phyloP scores from a whole-genome alignment of 2,888 invertebrate genomes.

The Pachymerium ferrugineum region DNA sequence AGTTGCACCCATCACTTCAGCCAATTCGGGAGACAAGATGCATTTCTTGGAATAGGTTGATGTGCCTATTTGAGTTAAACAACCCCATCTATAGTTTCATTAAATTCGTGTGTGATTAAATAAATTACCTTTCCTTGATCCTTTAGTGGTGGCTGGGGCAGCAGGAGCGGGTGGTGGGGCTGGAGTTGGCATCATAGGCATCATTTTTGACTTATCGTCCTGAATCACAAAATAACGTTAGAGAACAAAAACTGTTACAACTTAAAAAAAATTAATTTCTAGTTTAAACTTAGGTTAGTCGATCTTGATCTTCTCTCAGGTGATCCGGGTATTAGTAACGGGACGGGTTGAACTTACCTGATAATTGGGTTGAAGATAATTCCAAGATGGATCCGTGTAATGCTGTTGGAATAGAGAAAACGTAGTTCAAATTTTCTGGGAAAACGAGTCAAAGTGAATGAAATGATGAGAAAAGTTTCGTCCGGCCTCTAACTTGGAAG shows the following conservation, averaged over 20 bases:
- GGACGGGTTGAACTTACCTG: conserved; percentile 17
- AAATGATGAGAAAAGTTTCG: neutral
- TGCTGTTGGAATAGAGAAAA: conserved; percentile 19
- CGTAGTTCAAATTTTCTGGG: conserved; percentile 25
- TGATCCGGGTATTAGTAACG: conserved; percentile 4
- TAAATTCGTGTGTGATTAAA: neutral
- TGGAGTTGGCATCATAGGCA: conserved; percentile 19
- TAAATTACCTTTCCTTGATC: conserved; percentile 25
- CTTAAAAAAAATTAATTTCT: neutral
- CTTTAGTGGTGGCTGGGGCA: conserved; percentile 21
- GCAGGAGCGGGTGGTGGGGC: conserved; percentile 19
- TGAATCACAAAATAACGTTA: neutral
- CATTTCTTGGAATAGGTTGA: conserved; percentile 68
- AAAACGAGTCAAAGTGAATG: conserved; percentile 14
- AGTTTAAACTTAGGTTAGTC: neutral
- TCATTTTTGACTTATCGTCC: conserved; percentile 25
- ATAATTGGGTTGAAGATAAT: conserved; percentile 27
- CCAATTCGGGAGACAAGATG: conserved; percentile 75
- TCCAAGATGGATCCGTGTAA: conserved; percentile 27
- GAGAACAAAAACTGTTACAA: neutral
- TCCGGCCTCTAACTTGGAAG: neutral
- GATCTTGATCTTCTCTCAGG: neutral
- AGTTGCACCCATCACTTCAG: conserved; percentile 75
- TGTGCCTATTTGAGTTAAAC: neutral
- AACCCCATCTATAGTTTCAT: neutral